A percentile compares a stretch with the other conserved stretches of the same genome.
Conservation (phyloP, 2,797 vertebrate species). For the Microcaecilia unicolor region DNA sequence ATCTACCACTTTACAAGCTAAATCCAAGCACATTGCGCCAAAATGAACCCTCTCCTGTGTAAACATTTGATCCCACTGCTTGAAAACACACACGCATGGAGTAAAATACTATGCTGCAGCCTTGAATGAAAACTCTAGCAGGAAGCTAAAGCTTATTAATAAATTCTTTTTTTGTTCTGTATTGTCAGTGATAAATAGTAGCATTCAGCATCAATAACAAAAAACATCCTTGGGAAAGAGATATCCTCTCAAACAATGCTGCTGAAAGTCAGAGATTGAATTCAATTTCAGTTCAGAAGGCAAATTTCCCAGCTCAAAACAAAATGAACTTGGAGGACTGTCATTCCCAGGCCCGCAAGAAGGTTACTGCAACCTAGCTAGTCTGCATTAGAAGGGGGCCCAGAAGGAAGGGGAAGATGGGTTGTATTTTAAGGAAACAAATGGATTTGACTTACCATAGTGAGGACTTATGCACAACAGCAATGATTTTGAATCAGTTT, state of each 20-base stretch:
- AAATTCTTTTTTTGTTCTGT: conserved; percentile 36
- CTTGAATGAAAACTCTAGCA: conserved; percentile 2
- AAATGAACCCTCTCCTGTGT: neutral
- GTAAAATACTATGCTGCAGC: conserved; percentile 17
- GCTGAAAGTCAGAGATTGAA: conserved; percentile 23
- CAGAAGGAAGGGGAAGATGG: too few relatives aligned
- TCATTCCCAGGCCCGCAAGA: conserved; percentile 8
- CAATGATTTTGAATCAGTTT: too few relatives aligned
- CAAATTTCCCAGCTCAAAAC: conserved; percentile 42
- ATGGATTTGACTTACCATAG: too few relatives aligned
- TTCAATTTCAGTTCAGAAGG: conserved; percentile 38
- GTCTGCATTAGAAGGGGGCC: too few relatives aligned
- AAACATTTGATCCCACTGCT: conserved; percentile 3
- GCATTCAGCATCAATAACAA: conserved; percentile 29
- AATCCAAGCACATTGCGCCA: rapidly evolving
- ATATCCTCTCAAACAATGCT: conserved; percentile 6
- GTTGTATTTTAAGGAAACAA: too few relatives aligned
- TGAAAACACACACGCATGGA: conserved; percentile 16
- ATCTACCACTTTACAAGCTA: neutral
- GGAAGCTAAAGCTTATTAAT: conserved; percentile 32
- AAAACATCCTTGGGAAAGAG: conserved; percentile 38
- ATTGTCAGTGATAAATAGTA: conserved; percentile 33
- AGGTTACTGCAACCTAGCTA: too few relatives aligned
- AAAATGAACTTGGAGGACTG: conserved; percentile 30
- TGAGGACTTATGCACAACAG: too few relatives aligned